These are phyloP conservation scores for Drosophila emarginata DNA, from an alignment of 2,888 invertebrate genomes.

Conservation along the genomic window DNA sequence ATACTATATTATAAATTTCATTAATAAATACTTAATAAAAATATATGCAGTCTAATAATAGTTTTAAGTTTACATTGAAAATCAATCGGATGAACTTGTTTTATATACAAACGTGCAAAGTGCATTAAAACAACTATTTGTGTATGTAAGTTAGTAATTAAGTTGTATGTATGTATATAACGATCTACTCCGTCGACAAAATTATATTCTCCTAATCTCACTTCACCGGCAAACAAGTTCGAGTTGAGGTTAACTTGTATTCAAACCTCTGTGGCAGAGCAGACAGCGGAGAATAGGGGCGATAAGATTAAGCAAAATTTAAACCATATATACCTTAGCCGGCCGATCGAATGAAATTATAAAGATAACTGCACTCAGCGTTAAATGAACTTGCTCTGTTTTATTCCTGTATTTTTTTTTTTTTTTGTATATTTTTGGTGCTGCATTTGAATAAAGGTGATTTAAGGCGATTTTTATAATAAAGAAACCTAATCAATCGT, in stretches of 20 bases:
- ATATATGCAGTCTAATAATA: too few relatives aligned
- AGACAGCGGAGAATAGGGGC: conserved; percentile 3
- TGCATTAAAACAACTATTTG: neutral
- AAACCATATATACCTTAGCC: conserved; percentile 2
- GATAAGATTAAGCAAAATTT: conserved; percentile 35
- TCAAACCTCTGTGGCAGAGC: conserved; percentile 18
- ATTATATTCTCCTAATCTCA: neutral
- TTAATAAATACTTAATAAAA: too few relatives aligned
- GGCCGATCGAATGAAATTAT: neutral
- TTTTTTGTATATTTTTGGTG: neutral
- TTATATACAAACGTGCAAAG: neutral
- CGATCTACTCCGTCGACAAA: neutral
- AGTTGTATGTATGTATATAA: neutral
- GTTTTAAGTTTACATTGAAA: too few relatives aligned
- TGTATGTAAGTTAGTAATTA: neutral
- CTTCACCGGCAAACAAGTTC: conserved; percentile 21
- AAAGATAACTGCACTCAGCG: conserved; percentile 29
- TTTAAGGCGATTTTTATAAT: neutral
- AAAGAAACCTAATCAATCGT: neutral
- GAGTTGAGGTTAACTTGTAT: neutral
- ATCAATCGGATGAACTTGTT: too few relatives aligned
- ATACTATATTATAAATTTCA: too few relatives aligned
- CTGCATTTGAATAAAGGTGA: conserved; percentile 5
- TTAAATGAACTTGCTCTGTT: conserved; percentile 9
- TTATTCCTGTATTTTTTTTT: neutral